These are phyloP conservation scores for Metridium senile DNA, from an alignment of 92 coral and sea anemone genomes.

Conservation along the genomic window DNA sequence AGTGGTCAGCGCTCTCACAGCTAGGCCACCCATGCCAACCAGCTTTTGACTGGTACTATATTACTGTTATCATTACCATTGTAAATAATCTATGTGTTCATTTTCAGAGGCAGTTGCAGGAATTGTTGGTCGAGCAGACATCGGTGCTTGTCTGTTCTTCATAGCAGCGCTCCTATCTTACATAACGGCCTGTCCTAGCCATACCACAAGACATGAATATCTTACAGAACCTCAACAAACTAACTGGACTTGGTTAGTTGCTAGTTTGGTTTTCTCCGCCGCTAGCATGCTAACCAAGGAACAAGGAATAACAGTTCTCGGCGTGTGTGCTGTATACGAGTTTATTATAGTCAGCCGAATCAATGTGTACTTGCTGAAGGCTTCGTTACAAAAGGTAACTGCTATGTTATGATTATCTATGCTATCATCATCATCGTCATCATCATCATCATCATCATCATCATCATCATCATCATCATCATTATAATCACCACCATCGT, in stretches of 20 bases:
- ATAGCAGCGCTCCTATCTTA: conserved; percentile 74
- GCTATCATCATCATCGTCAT: neutral
- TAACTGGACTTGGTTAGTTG: conserved; percentile 64
- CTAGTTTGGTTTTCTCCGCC: conserved; percentile 66
- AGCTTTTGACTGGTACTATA: no score
- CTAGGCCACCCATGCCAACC: no score
- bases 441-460: no score
- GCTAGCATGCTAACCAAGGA: conserved; percentile 93
- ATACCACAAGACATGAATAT: conserved; percentile 1
- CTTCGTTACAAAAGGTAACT: conserved; percentile 39
- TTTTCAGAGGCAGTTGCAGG: conserved; percentile 95
- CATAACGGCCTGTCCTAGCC: conserved; percentile 51
- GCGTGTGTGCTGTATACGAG: conserved; percentile 84
- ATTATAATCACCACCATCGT: no score
- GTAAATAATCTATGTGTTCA: neutral
- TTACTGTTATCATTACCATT: no score
- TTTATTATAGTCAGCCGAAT: conserved; percentile 41
- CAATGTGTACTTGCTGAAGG: conserved; percentile 5
- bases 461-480: no score
- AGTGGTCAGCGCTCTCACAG: no score
- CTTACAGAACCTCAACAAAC: conserved; percentile 23
- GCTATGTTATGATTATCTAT: neutral
- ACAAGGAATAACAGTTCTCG: conserved; percentile 94
- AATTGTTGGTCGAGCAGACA: conserved; percentile 94
- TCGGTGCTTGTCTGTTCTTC: conserved; percentile 89